These are phyloP conservation scores for Sebastes schlegelii DNA, from an alignment of 2,113 vertebrate genomes.

Conservation along the genomic window DNA sequence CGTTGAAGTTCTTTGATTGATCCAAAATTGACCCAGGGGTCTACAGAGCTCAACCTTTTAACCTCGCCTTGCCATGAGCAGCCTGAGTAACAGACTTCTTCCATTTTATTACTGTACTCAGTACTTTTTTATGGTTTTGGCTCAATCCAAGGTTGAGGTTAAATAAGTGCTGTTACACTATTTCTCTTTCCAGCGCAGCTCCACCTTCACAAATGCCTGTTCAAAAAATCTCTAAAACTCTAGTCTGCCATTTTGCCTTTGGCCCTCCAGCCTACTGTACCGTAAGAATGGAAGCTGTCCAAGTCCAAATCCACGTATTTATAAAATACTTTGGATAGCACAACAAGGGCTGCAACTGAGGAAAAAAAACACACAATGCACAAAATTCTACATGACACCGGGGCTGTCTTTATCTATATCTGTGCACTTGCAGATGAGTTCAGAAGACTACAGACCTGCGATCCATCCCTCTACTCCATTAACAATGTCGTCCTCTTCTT, in stretches of 20 bases:
- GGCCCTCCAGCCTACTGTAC: not conserved
- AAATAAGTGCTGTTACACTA: not conserved
- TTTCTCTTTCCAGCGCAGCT: not conserved
- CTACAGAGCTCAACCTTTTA: not conserved
- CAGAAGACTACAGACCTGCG: not conserved
- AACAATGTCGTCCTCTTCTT: not conserved
- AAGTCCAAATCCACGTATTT: constrained; percentile 9
- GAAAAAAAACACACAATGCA: not conserved
- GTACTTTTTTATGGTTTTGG: not conserved
- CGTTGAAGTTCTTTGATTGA: not conserved
- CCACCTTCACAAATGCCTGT: not conserved
- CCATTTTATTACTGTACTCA: not conserved
- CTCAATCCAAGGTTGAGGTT: constrained; percentile 8
- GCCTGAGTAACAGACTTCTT: not conserved
- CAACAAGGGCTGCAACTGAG: not conserved
- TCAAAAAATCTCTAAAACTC: not conserved
- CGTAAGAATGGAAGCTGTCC: constrained; percentile 25
- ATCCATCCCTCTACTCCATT: not conserved
- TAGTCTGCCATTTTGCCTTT: not conserved
- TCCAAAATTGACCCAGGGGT: not conserved
- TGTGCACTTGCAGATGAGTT: not conserved
- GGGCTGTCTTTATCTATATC: not conserved
- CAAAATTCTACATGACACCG: not conserved
- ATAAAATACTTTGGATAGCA: not conserved
- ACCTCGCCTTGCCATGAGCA: not conserved